Conservation (phyloP, 2,888 invertebrate species). For the Ptychoptera albimana region DNA sequence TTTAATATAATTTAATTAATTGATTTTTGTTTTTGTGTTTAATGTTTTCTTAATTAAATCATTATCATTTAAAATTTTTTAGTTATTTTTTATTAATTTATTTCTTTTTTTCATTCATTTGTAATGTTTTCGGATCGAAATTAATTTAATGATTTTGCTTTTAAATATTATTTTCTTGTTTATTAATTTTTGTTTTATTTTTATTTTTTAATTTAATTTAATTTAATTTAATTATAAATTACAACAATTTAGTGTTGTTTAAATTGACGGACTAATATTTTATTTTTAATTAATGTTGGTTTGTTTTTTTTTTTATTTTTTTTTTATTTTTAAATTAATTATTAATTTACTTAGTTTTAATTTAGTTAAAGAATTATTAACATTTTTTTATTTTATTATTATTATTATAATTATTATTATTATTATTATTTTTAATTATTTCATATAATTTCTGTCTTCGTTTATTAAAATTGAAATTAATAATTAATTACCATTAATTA, state of each 20-base stretch:
- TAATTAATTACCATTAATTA: too few species aligned
- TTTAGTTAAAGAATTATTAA: not conserved
- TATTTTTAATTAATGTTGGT: not conserved
- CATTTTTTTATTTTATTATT: not conserved
- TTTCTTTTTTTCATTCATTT: too few species aligned
- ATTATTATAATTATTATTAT: not conserved
- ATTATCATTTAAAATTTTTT: too few species aligned
- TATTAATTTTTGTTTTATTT: not conserved
- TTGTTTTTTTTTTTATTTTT: not conserved
- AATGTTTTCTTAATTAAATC: too few species aligned
- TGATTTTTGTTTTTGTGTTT: too few species aligned
- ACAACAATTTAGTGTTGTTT: conserved; percentile 7
- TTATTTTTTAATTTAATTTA: not conserved
- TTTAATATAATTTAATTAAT: too few species aligned
- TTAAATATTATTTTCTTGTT: not conserved
- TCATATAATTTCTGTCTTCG: not conserved
- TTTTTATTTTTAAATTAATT: not conserved
- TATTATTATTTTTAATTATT: not conserved
- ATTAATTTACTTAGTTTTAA: not conserved
- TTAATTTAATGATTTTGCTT: too few species aligned
- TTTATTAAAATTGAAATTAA: not conserved
- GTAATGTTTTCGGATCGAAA: too few species aligned
- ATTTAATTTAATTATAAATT: conserved; percentile 5
- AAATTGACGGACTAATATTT: conserved; percentile 9
- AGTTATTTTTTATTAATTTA: too few species aligned